phyloP scores from a whole-genome alignment of 2,113 vertebrate genomes.

The Symphodus melops region DNA sequence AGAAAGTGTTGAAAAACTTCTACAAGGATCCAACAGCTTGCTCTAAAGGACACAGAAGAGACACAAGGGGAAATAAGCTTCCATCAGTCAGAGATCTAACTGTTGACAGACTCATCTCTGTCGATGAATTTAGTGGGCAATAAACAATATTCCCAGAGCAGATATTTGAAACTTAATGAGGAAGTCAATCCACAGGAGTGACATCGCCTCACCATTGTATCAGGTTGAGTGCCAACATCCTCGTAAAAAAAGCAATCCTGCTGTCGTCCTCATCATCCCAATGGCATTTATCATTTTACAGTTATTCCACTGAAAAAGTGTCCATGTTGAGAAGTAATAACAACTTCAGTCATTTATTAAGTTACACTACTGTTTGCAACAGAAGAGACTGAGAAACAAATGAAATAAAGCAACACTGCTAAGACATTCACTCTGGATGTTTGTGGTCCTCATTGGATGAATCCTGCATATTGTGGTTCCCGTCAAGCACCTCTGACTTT shows the following conservation, averaged over 20 bases:
- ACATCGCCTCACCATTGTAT: background rate
- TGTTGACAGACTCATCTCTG: constrained; percentile 5
- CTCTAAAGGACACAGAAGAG: constrained; percentile 4
- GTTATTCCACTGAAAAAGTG: background rate
- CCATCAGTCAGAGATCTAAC: constrained; percentile 18
- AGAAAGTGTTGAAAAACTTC: background rate
- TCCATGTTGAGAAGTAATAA: background rate
- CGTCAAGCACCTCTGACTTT: background rate
- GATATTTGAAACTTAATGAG: constrained; percentile 22
- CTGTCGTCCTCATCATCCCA: background rate
- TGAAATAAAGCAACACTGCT: too few relatives aligned
- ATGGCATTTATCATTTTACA: background rate
- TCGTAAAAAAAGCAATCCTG: background rate
- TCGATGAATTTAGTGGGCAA: constrained; percentile 1
- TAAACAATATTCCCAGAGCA: constrained; percentile 17
- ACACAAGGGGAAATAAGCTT: constrained; percentile 18
- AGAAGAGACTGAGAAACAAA: background rate
- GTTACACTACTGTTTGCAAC: background rate
- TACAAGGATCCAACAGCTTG: background rate
- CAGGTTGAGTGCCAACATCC: background rate
- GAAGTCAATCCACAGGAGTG: constrained; percentile 4
- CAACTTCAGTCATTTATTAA: background rate
- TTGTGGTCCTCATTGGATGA: background rate
- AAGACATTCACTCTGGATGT: background rate
- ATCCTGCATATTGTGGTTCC: background rate